Evolutionary conservation across 2,113 vertebrate genomes (phyloP).

Genomic region (Parotia lawesii): DNA sequence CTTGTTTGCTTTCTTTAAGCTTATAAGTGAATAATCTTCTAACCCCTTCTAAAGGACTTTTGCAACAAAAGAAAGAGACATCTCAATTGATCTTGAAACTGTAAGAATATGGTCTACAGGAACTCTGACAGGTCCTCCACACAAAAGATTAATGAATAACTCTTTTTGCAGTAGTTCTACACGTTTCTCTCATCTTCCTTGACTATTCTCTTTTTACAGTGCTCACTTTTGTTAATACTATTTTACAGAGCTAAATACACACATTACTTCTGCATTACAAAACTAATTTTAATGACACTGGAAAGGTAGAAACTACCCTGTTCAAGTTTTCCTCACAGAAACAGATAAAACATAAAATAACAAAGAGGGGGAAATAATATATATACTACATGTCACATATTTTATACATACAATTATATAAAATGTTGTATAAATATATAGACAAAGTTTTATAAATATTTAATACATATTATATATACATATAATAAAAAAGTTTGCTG

Average conservation of each 20-base stretch:
- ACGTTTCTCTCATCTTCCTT: not conserved
- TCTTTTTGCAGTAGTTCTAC: not conserved
- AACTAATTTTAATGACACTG: not conserved
- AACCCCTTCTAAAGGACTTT: not conserved
- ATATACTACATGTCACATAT: not conserved
- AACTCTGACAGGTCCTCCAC: not conserved
- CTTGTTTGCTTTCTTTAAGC: not conserved
- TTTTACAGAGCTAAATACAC: not conserved
- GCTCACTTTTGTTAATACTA: not conserved
- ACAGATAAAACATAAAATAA: not conserved
- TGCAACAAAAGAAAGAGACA: not conserved
- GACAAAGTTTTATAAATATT: not conserved
- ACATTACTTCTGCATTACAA: not conserved
- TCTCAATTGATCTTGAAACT: not conserved
- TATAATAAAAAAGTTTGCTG: not conserved
- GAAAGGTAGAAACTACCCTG: not conserved
- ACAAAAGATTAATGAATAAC: not conserved
- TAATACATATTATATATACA: not conserved
- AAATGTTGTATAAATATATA: not conserved
- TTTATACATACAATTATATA: not conserved
- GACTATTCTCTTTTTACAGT: not conserved
- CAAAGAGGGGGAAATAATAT: accelerated
- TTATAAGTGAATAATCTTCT: not conserved
- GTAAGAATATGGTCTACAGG: not conserved
- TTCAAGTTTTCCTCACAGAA: not conserved